These are phyloP conservation scores for Glomeris maerens DNA, from an alignment of 1,140 invertebrate genomes.

Conservation along the genomic window DNA sequence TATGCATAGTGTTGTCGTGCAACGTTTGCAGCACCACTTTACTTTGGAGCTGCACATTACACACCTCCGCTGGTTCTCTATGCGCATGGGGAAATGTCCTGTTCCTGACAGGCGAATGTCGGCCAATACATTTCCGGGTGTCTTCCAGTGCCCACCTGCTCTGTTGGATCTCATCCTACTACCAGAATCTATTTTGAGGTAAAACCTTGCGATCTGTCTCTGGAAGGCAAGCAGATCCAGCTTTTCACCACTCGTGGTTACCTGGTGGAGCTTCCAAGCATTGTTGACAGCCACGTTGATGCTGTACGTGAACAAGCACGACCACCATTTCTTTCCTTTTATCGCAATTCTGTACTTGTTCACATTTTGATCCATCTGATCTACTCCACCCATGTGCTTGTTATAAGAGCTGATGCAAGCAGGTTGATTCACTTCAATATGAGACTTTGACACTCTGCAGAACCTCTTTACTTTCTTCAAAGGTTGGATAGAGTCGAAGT, in stretches of 20 bases:
- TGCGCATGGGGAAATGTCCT: too few species aligned
- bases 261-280: constrained; percentile 23
- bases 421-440: constrained; percentile 22
- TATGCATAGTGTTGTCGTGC: too few species aligned
- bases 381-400: constrained; percentile 24
- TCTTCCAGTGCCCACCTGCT: not conserved
- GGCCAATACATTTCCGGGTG: not conserved
- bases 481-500: constrained; percentile 15
- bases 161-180: not conserved
- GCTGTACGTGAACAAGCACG: constrained; percentile 21
- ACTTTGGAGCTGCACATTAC: too few species aligned
- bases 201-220: constrained; percentile 15
- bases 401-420: constrained; percentile 19
- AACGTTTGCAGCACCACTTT: too few species aligned
- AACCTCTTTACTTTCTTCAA: constrained; percentile 14
- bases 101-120: not conserved
- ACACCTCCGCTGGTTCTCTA: too few species aligned
- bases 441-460: constrained; percentile 10
- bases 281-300: constrained; percentile 25
- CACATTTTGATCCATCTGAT: constrained; percentile 24
- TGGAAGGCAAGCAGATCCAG: constrained; percentile 21
- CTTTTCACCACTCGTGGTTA: constrained; percentile 12
- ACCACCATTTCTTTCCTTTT: constrained; percentile 27
- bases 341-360: constrained; percentile 20
- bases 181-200: too few species aligned